Evolutionary conservation across 1,140 invertebrate genomes (phyloP), one percentile per base, ranked within the genome.

Genomic region (Drosophila gunungcola): DNA sequence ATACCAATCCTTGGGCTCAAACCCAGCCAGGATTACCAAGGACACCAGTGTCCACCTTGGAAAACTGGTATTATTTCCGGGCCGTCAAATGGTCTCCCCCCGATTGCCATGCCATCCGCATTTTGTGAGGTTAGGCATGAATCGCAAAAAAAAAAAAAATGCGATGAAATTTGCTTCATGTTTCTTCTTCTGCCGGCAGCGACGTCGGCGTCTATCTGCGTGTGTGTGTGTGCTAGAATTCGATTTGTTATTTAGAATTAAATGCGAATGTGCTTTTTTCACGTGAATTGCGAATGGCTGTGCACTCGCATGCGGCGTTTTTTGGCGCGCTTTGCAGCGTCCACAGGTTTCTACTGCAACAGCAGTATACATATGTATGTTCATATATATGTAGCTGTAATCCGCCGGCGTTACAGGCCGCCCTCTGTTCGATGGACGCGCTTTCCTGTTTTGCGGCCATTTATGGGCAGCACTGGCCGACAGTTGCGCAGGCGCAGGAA

Each of bases 321-420:
- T 84, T 86, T 86, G 74, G 82, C 82, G 82, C 82, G 82, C 78
- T 81, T 86, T 78, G 64, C 62, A 42, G 48, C 62, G 57, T 64
- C 53, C 51, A 60, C 76, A 51, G 27, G 48, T 57, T 56, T 63
- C n/a, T 9, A 21, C 16, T 21, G 16, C 16, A 21, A 21, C 16
- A 21, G 25, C 25, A 4, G 13, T 32, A 64, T 10, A 48, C 25
- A 11, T 12, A 7, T 12, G 7, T 13, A 48, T 25, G 5, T n/a
- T n/a, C n/a, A n/a, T 11, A 4, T 25, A 60, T 12, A 48, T 9
- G 7, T 13, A n/a, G 45, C 25, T 51, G 48, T 51, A 49, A 49
- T 49, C 11, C 2, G n/a, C 27, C 46, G 46, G 29, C 48, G 48
- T 51, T 51, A 34, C 29, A 51, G 48, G 29, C n/a, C n/a, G 48